Evolutionary conservation across 2,113 vertebrate genomes (phyloP).

Genomic region (Vicugna pacos): DNA sequence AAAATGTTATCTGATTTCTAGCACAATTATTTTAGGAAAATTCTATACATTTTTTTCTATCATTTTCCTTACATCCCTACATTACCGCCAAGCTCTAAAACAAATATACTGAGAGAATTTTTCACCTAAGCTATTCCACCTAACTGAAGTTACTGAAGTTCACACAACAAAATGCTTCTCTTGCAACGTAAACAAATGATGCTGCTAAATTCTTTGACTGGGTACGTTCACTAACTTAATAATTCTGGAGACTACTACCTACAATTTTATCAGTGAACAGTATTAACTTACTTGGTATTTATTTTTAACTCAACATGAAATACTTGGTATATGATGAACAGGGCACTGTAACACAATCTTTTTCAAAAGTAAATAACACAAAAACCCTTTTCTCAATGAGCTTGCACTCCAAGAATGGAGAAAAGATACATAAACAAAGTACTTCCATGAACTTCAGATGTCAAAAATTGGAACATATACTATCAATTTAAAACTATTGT

Average conservation of each 20-base stretch:
- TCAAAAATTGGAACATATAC: constrained; percentile 15
- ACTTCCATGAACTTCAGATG: background rate
- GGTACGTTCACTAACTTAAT: background rate
- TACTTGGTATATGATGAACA: background rate
- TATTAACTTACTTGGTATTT: background rate
- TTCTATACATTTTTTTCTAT: background rate
- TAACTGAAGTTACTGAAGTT: background rate
- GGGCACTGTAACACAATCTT: background rate
- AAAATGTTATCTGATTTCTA: constrained; percentile 1
- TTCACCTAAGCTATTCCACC: background rate
- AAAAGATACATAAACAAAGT: constrained; percentile 29
- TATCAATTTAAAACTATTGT: constrained; percentile 11
- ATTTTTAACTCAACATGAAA: constrained; percentile 45
- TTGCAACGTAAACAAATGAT: constrained; percentile 28
- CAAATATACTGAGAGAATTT: constrained; percentile 28
- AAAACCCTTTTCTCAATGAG: constrained; percentile 20
- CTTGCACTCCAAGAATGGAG: background rate
- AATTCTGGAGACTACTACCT: background rate
- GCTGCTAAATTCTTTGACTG: background rate
- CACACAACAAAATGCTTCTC: constrained; percentile 34
- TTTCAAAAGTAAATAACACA: background rate
- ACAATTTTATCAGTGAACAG: constrained; percentile 33
- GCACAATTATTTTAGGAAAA: constrained; percentile 47
- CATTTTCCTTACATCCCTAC: background rate
- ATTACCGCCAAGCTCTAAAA: background rate